Evolutionary conservation across 2,888 invertebrate species (phyloP).

Genomic region (Entomobrya proxima): DNA sequence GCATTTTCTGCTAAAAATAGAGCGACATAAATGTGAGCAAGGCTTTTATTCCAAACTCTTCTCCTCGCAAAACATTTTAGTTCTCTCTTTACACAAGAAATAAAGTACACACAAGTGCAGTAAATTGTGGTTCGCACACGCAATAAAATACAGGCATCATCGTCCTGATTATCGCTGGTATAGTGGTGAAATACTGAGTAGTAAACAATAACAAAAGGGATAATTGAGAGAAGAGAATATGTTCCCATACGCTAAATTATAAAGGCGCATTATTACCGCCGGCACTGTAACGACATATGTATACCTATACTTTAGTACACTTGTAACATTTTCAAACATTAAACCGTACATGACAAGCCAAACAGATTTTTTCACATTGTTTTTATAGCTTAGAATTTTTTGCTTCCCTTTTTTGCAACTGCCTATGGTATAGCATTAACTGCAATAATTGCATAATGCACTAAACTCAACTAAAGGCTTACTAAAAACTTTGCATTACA

Average conservation of each 20-base stretch:
- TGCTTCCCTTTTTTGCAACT: background rate
- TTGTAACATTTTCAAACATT: background rate
- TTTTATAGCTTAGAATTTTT: background rate
- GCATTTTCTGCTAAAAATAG: conserved; percentile 34
- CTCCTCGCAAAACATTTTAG: background rate
- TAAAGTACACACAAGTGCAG: background rate
- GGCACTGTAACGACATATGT: background rate
- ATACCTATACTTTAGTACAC: background rate
- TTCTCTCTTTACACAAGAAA: background rate
- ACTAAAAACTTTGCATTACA: conserved; percentile 23
- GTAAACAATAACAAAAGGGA: conserved; percentile 40
- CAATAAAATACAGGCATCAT: conserved; percentile 32
- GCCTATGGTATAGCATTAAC: background rate
- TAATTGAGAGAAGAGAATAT: background rate
- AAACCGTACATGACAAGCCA: background rate
- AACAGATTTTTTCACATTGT: background rate
- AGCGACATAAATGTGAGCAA: background rate
- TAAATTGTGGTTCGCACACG: conserved; percentile 26
- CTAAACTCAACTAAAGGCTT: background rate
- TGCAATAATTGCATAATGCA: conserved; percentile 21
- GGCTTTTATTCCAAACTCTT: background rate
- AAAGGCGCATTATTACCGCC: background rate
- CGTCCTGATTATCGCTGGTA: conserved; percentile 14
- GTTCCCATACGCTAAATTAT: background rate
- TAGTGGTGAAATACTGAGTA: background rate